Evolutionary conservation across 2,113 vertebrate genomes (phyloP).

Genomic region (rat (Rattus norvegicus)): DNA sequence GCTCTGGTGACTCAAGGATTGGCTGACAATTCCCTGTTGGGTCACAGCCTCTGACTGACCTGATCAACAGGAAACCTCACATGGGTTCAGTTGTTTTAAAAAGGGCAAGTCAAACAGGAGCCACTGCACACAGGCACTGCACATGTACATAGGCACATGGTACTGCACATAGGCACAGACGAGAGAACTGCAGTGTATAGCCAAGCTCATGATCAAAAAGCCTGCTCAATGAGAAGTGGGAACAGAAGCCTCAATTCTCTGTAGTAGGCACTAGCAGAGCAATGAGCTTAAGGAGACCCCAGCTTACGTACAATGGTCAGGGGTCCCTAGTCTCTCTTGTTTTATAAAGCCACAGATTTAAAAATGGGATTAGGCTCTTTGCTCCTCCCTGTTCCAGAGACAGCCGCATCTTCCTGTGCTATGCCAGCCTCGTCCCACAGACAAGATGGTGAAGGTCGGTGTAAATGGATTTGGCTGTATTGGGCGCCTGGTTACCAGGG

Average conservation of each 20-base stretch:
- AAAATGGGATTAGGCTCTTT: neutral
- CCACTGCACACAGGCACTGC: constrained; percentile 4
- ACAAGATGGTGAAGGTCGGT: no score
- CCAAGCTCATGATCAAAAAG: constrained; percentile 57
- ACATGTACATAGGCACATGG: no score
- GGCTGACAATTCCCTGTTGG: constrained; percentile 73
- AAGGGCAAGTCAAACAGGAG: constrained; percentile 71
- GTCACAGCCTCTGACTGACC: constrained; percentile 78
- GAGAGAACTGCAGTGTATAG: constrained; percentile 51
- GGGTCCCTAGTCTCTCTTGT: neutral
- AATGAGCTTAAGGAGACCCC: neutral
- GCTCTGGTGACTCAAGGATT: constrained; percentile 70
- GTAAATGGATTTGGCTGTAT: no score
- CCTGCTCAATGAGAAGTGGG: neutral
- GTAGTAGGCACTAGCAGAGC: neutral
- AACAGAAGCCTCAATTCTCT: neutral
- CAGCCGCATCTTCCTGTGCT: no score
- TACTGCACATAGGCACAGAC: neutral
- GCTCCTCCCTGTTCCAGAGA: no score
- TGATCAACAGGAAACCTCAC: constrained; percentile 78
- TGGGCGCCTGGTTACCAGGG: no score
- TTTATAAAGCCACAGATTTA: neutral
- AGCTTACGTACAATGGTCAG: neutral
- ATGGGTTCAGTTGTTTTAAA: constrained; percentile 78
- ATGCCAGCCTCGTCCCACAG: no score